These are phyloP conservation scores for Macropodus opercularis DNA, from an alignment of 2,797 vertebrate genomes.

Conservation along the genomic window DNA sequence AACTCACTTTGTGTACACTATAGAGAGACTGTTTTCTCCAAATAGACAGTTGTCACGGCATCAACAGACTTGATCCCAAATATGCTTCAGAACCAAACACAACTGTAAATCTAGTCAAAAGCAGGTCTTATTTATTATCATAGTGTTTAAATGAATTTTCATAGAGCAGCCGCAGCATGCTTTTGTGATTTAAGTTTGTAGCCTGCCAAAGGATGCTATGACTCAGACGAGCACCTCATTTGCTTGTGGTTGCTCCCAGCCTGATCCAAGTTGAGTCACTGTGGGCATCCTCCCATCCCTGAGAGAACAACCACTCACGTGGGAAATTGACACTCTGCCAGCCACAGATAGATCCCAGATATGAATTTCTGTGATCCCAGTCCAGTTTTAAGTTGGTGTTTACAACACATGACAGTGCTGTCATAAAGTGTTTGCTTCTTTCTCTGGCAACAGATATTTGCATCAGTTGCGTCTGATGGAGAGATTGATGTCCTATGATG, in stretches of 20 bases:
- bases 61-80: not conserved
- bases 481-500: conserved; percentile 24
- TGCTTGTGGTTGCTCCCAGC: conserved; percentile 17
- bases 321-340: conserved; percentile 35
- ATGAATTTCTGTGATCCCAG: conserved; percentile 42
- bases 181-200: conserved; percentile 16
- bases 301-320: conserved; percentile 44
- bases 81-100: conserved; percentile 14
- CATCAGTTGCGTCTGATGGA: conserved; percentile 16
- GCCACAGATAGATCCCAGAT: conserved; percentile 40
- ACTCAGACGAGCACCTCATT: conserved; percentile 35
- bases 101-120: conserved; percentile 7
- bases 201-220: conserved; percentile 11
- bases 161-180: conserved; percentile 16
- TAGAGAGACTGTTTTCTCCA: not conserved
- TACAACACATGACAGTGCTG: conserved; percentile 15
- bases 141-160: not conserved
- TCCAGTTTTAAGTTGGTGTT: conserved; percentile 33
- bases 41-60: not conserved
- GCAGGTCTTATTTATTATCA: not conserved
- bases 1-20: not conserved
- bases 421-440: conserved; percentile 32
- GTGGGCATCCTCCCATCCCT: conserved; percentile 51
- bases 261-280: conserved; percentile 55
- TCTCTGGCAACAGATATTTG: conserved; percentile 17